phyloP scores from a whole-genome alignment of 2,797 vertebrate species.

The Crocodylus rhombifer region DNA sequence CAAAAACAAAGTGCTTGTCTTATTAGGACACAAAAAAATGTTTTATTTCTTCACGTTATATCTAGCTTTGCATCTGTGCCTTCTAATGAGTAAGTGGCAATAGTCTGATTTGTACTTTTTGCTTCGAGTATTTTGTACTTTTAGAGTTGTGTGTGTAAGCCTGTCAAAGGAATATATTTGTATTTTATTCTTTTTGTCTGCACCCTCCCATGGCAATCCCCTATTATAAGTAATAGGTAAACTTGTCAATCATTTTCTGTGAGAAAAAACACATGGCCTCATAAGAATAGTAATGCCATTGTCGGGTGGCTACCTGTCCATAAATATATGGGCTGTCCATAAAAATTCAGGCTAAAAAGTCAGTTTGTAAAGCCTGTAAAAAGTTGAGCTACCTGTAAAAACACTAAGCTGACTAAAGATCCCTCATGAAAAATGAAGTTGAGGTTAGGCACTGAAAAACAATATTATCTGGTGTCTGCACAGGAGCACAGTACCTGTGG shows the following conservation, averaged over 20 bases:
- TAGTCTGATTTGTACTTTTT: neutral
- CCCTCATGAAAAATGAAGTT: too few species aligned
- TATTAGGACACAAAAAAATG: too few species aligned
- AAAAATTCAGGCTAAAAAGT: too few species aligned
- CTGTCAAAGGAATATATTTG: neutral
- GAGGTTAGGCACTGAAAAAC: too few species aligned
- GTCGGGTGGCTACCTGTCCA: neutral
- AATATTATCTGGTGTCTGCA: too few species aligned
- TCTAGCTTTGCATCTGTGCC: neutral
- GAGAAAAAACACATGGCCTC: neutral
- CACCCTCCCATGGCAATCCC: neutral
- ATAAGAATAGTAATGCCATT: neutral
- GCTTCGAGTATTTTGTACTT: neutral
- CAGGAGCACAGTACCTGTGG: too few species aligned
- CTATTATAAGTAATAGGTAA: neutral
- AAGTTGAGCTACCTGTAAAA: too few species aligned
- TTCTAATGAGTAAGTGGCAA: neutral
- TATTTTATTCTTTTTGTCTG: neutral
- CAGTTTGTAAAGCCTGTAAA: too few species aligned
- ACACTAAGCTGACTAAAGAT: too few species aligned
- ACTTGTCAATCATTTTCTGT: neutral
- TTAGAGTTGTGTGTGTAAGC: neutral
- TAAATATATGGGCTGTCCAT: too few species aligned
- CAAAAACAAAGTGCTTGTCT: too few species aligned
- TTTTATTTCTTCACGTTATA: neutral